Conservation (phyloP, 2,888 invertebrate genomes). For the Noctua janthina region DNA sequence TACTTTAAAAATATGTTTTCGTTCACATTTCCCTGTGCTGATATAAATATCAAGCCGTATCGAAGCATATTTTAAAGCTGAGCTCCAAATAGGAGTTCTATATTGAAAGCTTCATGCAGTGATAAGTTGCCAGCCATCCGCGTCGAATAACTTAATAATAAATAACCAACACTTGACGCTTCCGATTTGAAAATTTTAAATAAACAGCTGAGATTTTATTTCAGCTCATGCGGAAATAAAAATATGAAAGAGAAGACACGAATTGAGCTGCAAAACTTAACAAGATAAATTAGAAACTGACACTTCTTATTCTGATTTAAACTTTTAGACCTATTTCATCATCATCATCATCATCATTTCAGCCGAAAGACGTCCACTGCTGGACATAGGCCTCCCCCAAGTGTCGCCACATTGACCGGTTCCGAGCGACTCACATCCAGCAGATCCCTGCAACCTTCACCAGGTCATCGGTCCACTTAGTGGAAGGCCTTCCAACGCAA, state of each 20-base stretch:
- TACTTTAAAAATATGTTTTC: slow-evolving; percentile 22
- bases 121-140: slow-evolving; percentile 55
- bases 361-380: too few species aligned
- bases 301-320: too few species aligned
- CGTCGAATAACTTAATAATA: slow-evolving; percentile 55
- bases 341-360: too few species aligned
- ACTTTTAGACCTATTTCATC: too few species aligned
- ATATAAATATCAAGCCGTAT: slow-evolving; percentile 45
- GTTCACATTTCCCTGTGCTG: slow-evolving; percentile 32
- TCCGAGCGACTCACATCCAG: too few species aligned
- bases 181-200: slow-evolving; percentile 43
- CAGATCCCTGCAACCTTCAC: too few species aligned
- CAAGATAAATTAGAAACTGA: too few species aligned
- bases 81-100: slow-evolving; percentile 36
- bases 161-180: slow-evolving; percentile 41
- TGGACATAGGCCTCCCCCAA: too few species aligned
- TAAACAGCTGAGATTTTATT: slow-evolving; percentile 32
- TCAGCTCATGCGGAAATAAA: slow-evolving; percentile 4
- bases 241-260: not conserved
- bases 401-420: too few species aligned
- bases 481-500: too few species aligned
- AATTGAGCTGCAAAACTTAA: not conserved
- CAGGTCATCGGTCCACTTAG: too few species aligned
- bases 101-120: slow-evolving; percentile 56
- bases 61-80: slow-evolving; percentile 51